Conservation (phyloP, 2,113 vertebrate species). For the Heterotilapia buettikoferi region DNA sequence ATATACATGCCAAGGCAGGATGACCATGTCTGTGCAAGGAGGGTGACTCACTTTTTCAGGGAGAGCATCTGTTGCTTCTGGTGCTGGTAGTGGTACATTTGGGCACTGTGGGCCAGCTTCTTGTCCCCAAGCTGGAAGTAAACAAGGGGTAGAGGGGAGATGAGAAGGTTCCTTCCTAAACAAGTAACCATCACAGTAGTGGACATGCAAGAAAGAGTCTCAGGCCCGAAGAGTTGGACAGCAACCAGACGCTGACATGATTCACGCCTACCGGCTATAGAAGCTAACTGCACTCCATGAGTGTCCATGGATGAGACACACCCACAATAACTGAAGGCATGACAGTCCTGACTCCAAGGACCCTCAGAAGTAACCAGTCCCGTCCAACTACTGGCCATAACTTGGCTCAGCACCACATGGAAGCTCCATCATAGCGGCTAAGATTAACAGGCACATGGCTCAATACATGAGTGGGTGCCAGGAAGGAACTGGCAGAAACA, state of each 20-base stretch:
- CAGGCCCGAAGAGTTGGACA: background rate
- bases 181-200: background rate
- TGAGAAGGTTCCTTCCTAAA: background rate
- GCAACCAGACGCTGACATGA: background rate
- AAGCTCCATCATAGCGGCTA: background rate
- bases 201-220: background rate
- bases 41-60: constrained; percentile 82
- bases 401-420: background rate
- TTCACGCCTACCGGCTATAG: background rate
- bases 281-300: background rate
- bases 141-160: background rate
- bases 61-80: constrained; percentile 96
- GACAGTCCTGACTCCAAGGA: background rate
- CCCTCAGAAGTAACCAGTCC: background rate
- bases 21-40: background rate
- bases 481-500: background rate
- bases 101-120: constrained; percentile 85
- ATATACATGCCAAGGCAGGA: background rate
- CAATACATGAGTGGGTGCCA: background rate
- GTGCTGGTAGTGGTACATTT: constrained; percentile 96
- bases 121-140: constrained; percentile 81
- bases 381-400: background rate
- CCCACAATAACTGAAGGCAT: background rate
- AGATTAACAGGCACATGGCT: background rate
- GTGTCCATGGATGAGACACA: background rate